Conservation (phyloP, 2,797 vertebrate species). For the Luscinia luscinia region DNA sequence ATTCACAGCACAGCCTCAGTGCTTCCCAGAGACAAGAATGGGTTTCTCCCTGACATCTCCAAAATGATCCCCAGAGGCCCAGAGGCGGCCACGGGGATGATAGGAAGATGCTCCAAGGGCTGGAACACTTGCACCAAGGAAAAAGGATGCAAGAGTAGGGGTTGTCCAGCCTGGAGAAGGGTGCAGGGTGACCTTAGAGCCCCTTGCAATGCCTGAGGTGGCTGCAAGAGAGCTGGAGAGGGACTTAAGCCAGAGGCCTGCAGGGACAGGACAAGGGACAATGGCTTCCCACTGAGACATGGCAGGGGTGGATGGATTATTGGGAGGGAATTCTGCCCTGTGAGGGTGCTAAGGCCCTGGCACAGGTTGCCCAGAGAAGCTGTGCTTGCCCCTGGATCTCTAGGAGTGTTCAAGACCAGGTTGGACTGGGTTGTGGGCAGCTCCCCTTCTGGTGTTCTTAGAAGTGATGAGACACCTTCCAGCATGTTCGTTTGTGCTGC, state of each 20-base stretch:
- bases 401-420: no score
- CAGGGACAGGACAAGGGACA: background rate
- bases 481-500: no score
- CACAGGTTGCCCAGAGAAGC: no score
- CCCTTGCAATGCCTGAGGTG: no score
- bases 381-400: no score
- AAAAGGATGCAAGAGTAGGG: background rate
- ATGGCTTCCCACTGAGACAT: background rate
- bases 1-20: background rate
- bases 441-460: no score
- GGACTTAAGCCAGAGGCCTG: background rate
- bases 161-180: background rate
- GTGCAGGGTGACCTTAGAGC: background rate
- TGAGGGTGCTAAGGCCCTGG: no score
- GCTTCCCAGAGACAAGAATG: background rate
- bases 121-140: background rate
- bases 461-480: no score
- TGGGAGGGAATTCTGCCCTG: background rate
- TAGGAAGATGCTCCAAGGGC: background rate
- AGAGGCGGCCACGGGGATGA: no score
- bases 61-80: background rate
- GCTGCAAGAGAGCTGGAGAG: background rate
- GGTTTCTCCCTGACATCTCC: background rate
- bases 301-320: background rate
- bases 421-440: no score